phyloP scores from a whole-genome alignment of 2,888 invertebrate genomes.

The Exephanes ischioxanthus region DNA sequence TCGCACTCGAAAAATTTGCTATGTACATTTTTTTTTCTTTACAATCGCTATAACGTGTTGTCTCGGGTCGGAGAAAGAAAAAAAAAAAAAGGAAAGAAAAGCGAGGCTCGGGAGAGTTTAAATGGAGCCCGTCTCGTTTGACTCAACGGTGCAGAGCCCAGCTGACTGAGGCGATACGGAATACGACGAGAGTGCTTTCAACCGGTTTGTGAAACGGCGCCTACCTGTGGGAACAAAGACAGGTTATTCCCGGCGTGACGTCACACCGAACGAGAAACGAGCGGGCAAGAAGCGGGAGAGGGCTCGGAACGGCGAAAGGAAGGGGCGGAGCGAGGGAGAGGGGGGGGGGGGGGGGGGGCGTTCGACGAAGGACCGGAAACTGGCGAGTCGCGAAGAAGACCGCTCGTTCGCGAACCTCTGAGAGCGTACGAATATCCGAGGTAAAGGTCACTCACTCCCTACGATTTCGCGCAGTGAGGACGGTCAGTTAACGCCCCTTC shows the following conservation, averaged over 20 bases:
- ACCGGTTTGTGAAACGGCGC: conserved; percentile 81
- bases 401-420: conserved; percentile 56
- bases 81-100: neutral
- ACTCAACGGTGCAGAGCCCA: conserved; percentile 74
- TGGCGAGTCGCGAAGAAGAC: neutral
- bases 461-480: neutral
- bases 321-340: conserved; percentile 20
- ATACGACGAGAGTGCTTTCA: conserved; percentile 70
- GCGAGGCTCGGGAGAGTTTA: conserved; percentile 5
- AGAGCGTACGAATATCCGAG: conserved; percentile 38
- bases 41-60: too few relatives aligned
- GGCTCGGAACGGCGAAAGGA: conserved; percentile 67
- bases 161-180: conserved; percentile 79
- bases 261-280: conserved; percentile 71
- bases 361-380: conserved; percentile 51
- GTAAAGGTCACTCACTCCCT: conserved; percentile 31
- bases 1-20: too few relatives aligned
- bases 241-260: conserved; percentile 79
- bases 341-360: conserved; percentile 40
- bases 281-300: conserved; percentile 67
- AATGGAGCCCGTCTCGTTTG: conserved; percentile 25
- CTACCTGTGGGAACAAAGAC: conserved; percentile 81
- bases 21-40: too few relatives aligned
- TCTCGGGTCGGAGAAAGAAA: neutral
- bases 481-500: conserved; percentile 10